These are phyloP conservation scores for Sinocyclocheilus rhinocerous DNA, from an alignment of 2,113 vertebrate species.

Conservation along the genomic window DNA sequence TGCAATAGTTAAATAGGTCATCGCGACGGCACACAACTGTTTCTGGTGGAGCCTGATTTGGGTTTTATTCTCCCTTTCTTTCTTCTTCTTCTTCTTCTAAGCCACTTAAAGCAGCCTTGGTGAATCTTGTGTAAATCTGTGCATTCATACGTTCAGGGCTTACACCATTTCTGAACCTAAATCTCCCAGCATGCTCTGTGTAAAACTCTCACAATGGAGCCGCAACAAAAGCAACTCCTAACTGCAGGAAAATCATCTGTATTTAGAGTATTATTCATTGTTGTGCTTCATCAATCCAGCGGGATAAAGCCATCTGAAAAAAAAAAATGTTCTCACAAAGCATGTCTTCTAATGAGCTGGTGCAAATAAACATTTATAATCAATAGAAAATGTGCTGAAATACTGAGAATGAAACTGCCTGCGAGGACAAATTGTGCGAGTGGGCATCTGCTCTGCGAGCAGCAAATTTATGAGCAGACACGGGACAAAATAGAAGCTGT, in stretches of 20 bases:
- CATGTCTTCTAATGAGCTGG: constrained; percentile 37
- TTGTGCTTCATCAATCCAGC: constrained; percentile 52
- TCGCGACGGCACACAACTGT: constrained; percentile 8
- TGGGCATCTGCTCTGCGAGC: constrained; percentile 15
- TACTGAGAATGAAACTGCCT: constrained; percentile 18
- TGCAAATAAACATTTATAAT: constrained; percentile 47
- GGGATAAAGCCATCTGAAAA: constrained; percentile 7
- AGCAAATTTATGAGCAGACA: constrained; percentile 36
- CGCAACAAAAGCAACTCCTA: constrained; percentile 46
- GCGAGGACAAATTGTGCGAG: constrained; percentile 18
- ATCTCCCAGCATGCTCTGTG: constrained; percentile 54
- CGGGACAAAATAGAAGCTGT: constrained; percentile 23
- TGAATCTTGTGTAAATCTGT: constrained; percentile 54
- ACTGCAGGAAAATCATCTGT: constrained; percentile 29
- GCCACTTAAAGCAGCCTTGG: constrained; percentile 24
- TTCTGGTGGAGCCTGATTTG: constrained; percentile 48
- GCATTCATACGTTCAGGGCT: constrained; percentile 56
- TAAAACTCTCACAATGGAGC: constrained; percentile 55
- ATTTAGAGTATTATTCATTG: constrained; percentile 40
- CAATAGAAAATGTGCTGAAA: constrained; percentile 28
- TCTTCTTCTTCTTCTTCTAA: background rate
- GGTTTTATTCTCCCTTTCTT: constrained; percentile 13
- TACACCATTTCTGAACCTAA: constrained; percentile 56
- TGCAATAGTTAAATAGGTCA: constrained; percentile 31
- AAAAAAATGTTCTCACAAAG: background rate